Conservation (phyloP, 2,797 vertebrate species). For the Euthynnus affinis region DNA sequence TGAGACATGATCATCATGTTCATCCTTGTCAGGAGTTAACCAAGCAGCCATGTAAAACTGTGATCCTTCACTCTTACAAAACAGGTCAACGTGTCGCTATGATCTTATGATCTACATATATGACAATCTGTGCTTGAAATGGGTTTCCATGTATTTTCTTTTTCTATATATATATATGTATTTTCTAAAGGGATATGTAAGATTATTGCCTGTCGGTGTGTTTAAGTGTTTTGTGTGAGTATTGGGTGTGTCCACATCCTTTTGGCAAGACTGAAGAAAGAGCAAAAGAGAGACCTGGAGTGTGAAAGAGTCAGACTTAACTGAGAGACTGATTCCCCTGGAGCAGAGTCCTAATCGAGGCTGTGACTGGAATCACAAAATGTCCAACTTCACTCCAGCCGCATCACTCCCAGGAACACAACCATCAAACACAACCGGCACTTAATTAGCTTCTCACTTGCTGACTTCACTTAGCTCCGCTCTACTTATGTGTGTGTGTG, state of each 20-base stretch:
- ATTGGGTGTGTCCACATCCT: neutral
- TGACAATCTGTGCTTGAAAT: neutral
- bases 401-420: constrained; percentile 66
- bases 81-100: neutral
- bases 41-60: constrained; percentile 2
- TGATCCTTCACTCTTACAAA: constrained; percentile 50
- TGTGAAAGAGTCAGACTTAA: constrained; percentile 43
- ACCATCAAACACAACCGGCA: constrained; percentile 62
- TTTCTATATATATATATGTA: no score
- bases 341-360: constrained; percentile 47
- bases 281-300: constrained; percentile 11
- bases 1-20: constrained; percentile 3
- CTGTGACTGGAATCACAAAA: constrained; percentile 73
- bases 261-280: constrained; percentile 26
- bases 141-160: neutral
- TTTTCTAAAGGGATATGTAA: neutral
- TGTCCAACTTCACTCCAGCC: constrained; percentile 46
- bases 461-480: constrained; percentile 63
- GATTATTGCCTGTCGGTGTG: neutral
- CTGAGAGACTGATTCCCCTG: constrained; percentile 30
- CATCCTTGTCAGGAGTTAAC: constrained; percentile 9
- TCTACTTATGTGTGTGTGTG: constrained; percentile 18
- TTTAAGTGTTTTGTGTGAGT: neutral
- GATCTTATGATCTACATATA: neutral
- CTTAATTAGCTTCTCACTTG: constrained; percentile 77